Evolutionary conservation across 2,888 invertebrate species (phyloP).

Genomic region (Diogma glabrata): DNA sequence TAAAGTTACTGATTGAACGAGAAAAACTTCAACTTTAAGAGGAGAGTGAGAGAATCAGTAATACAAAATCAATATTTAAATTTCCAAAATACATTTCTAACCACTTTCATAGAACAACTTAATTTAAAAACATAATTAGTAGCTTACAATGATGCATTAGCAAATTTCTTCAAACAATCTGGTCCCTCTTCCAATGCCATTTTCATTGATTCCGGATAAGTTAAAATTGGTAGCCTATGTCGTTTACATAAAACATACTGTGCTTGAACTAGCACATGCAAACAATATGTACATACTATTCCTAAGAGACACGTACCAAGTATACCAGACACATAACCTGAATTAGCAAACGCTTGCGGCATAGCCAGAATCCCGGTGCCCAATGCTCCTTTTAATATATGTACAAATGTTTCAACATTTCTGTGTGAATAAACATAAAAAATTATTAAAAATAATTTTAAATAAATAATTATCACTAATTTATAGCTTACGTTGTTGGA

Average conservation of each 20-base stretch:
- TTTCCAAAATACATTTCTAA: no score
- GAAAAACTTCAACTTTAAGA: no score
- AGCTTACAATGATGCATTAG: constrained; percentile 40
- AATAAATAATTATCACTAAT: background rate
- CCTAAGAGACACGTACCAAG: constrained; percentile 69
- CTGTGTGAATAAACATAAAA: constrained; percentile 35
- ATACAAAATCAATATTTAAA: no score
- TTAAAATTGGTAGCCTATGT: constrained; percentile 58
- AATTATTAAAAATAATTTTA: background rate
- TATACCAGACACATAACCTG: constrained; percentile 69
- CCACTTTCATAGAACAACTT: no score
- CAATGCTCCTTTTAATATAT: constrained; percentile 79
- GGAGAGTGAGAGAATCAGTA: no score
- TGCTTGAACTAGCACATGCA: constrained; percentile 59
- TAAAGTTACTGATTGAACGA: no score
- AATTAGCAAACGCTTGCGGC: constrained; percentile 81
- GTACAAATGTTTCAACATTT: constrained; percentile 69
- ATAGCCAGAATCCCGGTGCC: constrained; percentile 91
- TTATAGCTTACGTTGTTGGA: constrained; percentile 49
- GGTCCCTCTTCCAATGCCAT: constrained; percentile 68
- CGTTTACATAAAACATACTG: constrained; percentile 53
- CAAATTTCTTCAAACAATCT: constrained; percentile 44
- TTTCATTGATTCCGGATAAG: constrained; percentile 77
- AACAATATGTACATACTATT: constrained; percentile 70
- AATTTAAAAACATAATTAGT: no score